Base-by-base conservation (phyloP, 2,888 invertebrate genomes). In the Eucera pruinosa region DNA sequence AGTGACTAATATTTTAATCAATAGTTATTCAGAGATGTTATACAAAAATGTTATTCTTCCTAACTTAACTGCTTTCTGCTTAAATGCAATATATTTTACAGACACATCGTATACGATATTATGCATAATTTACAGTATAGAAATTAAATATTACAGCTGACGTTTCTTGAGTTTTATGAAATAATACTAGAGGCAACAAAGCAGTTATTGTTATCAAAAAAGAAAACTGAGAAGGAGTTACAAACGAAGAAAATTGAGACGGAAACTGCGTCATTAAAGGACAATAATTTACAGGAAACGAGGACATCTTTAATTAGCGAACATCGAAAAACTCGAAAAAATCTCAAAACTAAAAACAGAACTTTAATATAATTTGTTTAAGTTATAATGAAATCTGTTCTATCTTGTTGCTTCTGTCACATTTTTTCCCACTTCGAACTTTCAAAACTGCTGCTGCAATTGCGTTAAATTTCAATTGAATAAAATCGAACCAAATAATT, bases 141-240 rank as follows among this genome's bases (percentile, higher is more conserved):
- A 39, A 67, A 48, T 70, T 45, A 41, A 64, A 41, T 50, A 25
- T 77, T 80, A n/a, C 80, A 88, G 88, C 87, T 95, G 48, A 93
- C 94, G 0, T 95, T 95, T 89, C 93, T 94, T 36, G 95, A 95
- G 90, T 95, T 95, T 90, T 94, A 94, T 81, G 94, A 95, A 90
- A 93, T 93, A 18, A 91, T 95, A 62, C 76, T 95, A 15, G 86
- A 83, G 58, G 85, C 86, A 33, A 80, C 81, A 18, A 84, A 81
- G 52, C 48, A 45, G 33, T 69, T 81, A 30, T 33, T 80, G 7
- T 64, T 5, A 1, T 36, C 25, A 9, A 75, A 9, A n/a, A 45
- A 60, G 27, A n/a, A 30, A 20, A 1, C 20, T 18, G 18, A 39
- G 2, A 23, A 23, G 30, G 20, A 47, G 13, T 43, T 33, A 11